These are phyloP conservation scores for Cryptomyrus ogoouensis DNA, from an alignment of 2,113 vertebrate genomes.

Conservation along the genomic window DNA sequence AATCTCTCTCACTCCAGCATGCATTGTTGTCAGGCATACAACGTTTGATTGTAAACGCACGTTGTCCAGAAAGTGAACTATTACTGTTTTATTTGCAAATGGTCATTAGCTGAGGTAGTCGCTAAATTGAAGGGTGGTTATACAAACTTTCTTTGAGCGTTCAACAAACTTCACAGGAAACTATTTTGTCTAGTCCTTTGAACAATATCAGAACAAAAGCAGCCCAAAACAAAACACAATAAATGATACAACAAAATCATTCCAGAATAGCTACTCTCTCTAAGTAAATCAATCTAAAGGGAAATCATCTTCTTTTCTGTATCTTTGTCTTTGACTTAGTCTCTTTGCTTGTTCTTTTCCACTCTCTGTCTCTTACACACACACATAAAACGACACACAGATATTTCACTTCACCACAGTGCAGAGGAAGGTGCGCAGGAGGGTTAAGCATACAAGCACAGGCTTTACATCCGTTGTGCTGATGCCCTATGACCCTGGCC, in stretches of 20 bases:
- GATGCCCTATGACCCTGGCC: constrained; percentile 51
- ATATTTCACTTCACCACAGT: background rate
- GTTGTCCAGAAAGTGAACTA: background rate
- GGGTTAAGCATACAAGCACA: constrained; percentile 2
- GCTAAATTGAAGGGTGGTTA: background rate
- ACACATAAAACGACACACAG: background rate
- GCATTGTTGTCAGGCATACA: background rate
- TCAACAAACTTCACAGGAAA: background rate
- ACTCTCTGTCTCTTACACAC: background rate
- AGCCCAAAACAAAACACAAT: background rate
- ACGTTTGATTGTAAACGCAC: background rate
- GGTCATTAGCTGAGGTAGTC: background rate
- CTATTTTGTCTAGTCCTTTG: background rate
- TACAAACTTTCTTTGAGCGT: background rate
- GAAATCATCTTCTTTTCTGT: background rate
- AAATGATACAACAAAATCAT: background rate
- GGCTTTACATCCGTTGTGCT: constrained; percentile 40
- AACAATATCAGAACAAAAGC: background rate
- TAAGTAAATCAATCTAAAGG: background rate
- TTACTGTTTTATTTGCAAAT: background rate
- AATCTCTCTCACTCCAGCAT: background rate
- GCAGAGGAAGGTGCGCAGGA: background rate
- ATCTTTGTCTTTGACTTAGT: background rate
- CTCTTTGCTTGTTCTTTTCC: background rate
- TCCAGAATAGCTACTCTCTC: background rate